Base-by-base conservation (phyloP, 2,888 invertebrate genomes). In the Mesorhabditis spiculigera region DNA sequence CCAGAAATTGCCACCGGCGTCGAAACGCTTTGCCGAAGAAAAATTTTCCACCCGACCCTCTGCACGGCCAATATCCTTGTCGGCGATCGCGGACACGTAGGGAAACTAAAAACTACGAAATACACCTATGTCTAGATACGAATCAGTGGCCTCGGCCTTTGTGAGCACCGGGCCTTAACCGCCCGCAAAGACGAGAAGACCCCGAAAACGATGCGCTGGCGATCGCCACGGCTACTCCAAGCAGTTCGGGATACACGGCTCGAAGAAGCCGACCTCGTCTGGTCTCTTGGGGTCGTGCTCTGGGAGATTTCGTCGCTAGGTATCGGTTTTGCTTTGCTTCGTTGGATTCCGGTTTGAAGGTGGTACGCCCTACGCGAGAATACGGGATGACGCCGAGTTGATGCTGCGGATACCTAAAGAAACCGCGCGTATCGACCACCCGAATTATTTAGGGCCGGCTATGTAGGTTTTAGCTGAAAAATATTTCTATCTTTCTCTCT, bases 261-360 rank as follows among this genome's bases (percentile, higher is more conserved):
- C 61, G 69, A 71, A 45, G 75, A 75, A 45, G 68, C 68, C 43
- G 71, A 70, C 10, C 61, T 73, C 16, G 66, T 75, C 41, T 75
- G 75, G 75, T 69, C 73, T 6, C 63, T 75, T 41, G 75, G 75
- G 68, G 70, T 75, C 5, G 69, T 72, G 58, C 70, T 75, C 6
- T 75, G 75, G 75, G 75, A 75, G 45, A 75, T 75, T 58, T 71
- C 72, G 61, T 73, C 75, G 5, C 58, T 75, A 1, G 75, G 75
- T 43, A 10, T 63, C 28, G 8, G 41, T 3, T 13, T 13, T 13
- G 63, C 1, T 2, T n/a, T 63, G n/a, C 2, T 13, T 4, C 16
- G 8, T 2, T 3, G 41, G 3, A 10, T 28, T 63, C 16, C 16
- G 16, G 3, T 63, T 28, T 63, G 1, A 16, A 63, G 41, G 63